A percentile compares a stretch with the other conserved stretches of the same genome.
phyloP scores from a whole-genome alignment of 92 coral and sea anemone species.

The Ricordea florida region DNA sequence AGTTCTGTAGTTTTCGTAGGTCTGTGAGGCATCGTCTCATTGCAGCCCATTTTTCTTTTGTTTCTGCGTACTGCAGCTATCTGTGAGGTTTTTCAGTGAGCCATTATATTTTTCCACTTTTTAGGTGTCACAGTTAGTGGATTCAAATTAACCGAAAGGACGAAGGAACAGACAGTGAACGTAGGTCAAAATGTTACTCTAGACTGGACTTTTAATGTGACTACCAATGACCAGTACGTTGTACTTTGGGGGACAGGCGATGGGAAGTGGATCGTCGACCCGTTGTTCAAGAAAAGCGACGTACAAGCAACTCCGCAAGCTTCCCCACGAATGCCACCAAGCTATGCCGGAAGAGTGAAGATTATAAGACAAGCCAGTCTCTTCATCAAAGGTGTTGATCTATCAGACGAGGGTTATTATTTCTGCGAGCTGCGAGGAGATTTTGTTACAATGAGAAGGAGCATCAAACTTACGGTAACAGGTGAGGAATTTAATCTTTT shows the following conservation, averaged over 20 bases:
- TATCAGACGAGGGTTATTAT: slow-evolving; percentile 78
- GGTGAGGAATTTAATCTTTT: slow-evolving; percentile 52
- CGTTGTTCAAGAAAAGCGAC: slow-evolving; percentile 43
- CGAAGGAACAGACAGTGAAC: slow-evolving; percentile 52
- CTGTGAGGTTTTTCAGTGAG: not conserved
- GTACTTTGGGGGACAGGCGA: slow-evolving; percentile 72
- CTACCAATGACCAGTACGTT: not conserved
- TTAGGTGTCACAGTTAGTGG: slow-evolving; percentile 44
- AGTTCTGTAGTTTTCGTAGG: not conserved
- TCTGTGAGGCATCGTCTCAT: not conserved
- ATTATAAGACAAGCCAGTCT: slow-evolving; percentile 58
- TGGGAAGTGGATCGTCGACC: not conserved
- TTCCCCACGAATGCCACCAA: slow-evolving; percentile 22
- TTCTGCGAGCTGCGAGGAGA: slow-evolving; percentile 60
- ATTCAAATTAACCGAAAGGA: slow-evolving; percentile 27
- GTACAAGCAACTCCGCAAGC: slow-evolving; percentile 9
- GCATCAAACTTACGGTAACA: slow-evolving; percentile 62
- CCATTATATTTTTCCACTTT: slow-evolving; percentile 8
- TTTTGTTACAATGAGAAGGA: slow-evolving; percentile 45
- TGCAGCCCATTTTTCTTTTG: no score
- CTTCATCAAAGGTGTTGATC: slow-evolving; percentile 54
- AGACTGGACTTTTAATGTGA: slow-evolving; percentile 62
- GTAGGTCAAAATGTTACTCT: slow-evolving; percentile 66
- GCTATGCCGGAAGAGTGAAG: slow-evolving; percentile 60
- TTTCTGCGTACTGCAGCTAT: no score